Conservation (phyloP, 2,888 invertebrate genomes). For the Cheilosia pagana region DNA sequence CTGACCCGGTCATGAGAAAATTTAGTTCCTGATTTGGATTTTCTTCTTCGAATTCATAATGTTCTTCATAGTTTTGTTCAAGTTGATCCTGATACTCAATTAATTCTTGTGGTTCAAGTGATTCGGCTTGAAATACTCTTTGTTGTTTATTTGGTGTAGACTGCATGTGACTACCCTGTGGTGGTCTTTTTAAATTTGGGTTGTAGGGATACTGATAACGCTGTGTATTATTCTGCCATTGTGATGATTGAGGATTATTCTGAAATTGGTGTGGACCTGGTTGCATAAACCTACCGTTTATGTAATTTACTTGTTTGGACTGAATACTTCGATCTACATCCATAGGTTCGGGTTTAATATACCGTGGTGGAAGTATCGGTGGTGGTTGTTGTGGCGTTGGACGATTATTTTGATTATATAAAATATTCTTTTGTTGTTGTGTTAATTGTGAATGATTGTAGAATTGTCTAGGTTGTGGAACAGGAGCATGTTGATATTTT, state of each 20-base stretch:
- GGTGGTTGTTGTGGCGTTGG: too few relatives aligned
- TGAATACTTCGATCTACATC: constrained; percentile 3
- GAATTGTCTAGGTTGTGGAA: too few relatives aligned
- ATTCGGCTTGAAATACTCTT: too few relatives aligned
- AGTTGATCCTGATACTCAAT: neutral
- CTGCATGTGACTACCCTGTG: neutral
- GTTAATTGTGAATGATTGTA: too few relatives aligned
- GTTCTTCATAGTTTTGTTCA: neutral
- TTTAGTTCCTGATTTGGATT: constrained; percentile 20
- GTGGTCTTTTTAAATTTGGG: neutral
- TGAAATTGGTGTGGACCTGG: neutral
- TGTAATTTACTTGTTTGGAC: neutral
- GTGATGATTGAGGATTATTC: neutral
- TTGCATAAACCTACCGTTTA: neutral
- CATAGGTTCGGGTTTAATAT: constrained; percentile 8
- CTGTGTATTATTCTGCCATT: neutral
- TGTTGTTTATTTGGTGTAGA: too few relatives aligned
- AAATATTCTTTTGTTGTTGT: too few relatives aligned
- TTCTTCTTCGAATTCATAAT: neutral
- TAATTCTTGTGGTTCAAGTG: too few relatives aligned
- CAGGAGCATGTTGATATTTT: too few relatives aligned
- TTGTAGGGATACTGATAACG: neutral
- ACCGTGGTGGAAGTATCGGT: neutral
- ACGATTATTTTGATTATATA: too few relatives aligned
- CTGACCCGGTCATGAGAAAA: constrained; percentile 19